phyloP scores from a whole-genome alignment of 2,113 vertebrate genomes.

The Xiphorhynchus elegans region DNA sequence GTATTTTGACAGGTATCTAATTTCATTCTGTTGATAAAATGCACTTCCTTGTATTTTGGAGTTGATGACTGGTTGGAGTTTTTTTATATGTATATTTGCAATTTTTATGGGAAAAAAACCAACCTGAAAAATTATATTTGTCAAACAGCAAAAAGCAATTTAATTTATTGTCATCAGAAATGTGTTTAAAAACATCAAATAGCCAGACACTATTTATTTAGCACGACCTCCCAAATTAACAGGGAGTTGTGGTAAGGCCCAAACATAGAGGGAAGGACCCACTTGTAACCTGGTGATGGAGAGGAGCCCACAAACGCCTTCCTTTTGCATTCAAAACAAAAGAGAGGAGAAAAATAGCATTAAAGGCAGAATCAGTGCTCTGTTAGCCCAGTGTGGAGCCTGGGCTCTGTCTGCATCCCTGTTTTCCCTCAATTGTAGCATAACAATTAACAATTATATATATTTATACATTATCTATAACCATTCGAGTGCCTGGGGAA shows the following conservation, averaged over 20 bases:
- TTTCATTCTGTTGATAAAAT: constrained; percentile 73
- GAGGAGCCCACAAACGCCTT: background rate
- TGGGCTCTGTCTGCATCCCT: background rate
- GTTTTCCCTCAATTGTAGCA: background rate
- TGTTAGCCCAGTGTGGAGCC: background rate
- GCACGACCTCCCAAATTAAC: constrained; percentile 5
- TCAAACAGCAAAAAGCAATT: constrained; percentile 52
- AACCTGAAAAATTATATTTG: constrained; percentile 32
- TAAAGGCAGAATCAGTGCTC: background rate
- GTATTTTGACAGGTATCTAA: constrained; percentile 78
- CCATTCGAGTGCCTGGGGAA: background rate
- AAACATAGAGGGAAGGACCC: background rate
- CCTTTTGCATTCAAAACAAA: background rate
- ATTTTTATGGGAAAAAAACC: background rate
- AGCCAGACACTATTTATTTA: constrained; percentile 2
- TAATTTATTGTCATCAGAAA: constrained; percentile 43
- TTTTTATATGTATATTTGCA: background rate
- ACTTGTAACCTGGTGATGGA: background rate
- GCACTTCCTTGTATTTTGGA: constrained; percentile 50
- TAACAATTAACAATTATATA: background rate
- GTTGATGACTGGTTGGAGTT: background rate
- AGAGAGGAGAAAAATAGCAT: background rate
- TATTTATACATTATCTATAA: background rate
- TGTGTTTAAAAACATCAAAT: background rate
- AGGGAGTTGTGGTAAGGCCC: background rate